phyloP scores from a whole-genome alignment of 1,140 invertebrate species.

The Drosophila parabipectinata region DNA sequence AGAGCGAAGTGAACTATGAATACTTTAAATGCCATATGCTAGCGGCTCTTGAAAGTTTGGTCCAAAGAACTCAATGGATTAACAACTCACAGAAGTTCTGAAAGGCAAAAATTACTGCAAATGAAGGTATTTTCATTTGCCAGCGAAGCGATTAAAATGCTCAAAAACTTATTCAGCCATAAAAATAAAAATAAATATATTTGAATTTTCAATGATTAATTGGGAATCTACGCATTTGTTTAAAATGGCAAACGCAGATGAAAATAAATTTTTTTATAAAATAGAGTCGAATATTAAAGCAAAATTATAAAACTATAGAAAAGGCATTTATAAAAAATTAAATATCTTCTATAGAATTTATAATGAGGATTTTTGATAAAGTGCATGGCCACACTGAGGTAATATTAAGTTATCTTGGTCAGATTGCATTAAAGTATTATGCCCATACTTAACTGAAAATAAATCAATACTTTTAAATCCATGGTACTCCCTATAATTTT shows the following conservation, averaged over 20 bases:
- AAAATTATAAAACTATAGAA: too few species aligned
- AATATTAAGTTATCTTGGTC: background rate
- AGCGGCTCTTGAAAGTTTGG: conserved; percentile 4
- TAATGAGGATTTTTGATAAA: background rate
- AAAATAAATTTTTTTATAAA: too few species aligned
- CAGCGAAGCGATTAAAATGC: background rate
- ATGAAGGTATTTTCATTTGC: background rate
- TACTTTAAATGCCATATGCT: conserved; percentile 23
- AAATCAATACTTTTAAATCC: too few species aligned
- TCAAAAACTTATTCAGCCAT: background rate
- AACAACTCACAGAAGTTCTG: conserved; percentile 4
- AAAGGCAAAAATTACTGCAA: background rate
- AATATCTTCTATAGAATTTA: too few species aligned
- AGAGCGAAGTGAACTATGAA: background rate
- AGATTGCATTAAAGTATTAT: background rate
- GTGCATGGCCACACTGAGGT: too few species aligned
- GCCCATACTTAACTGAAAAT: too few species aligned
- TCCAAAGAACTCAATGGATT: background rate
- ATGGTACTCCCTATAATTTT: too few species aligned
- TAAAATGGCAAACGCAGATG: too few species aligned
- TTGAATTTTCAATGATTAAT: too few species aligned
- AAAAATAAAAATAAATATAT: background rate
- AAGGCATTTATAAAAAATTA: too few species aligned
- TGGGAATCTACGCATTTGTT: too few species aligned
- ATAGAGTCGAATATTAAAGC: too few species aligned